Percentiles rank a stretch among this genome's conserved stretches.
Conservation (phyloP, 1,140 invertebrate species). For the Danaus melanippus region DNA sequence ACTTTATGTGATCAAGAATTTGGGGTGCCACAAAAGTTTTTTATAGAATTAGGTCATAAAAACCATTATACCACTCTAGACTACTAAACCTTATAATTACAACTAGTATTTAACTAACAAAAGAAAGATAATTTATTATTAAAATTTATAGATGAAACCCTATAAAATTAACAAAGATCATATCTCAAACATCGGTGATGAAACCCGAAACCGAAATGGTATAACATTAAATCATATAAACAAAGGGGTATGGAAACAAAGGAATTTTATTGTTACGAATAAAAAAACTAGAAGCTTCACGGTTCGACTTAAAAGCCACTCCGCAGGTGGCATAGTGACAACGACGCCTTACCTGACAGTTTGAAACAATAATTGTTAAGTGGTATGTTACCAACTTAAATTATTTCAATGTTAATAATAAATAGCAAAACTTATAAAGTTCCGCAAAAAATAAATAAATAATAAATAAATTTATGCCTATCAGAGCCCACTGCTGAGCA, state of each 20-base stretch:
- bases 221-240: slow-evolving; percentile 19
- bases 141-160: too few species aligned
- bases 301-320: slow-evolving; percentile 27
- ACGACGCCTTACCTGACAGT: slow-evolving; percentile 6
- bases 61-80: background rate
- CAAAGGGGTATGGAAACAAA: slow-evolving; percentile 21
- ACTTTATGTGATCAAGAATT: slow-evolving; percentile 24
- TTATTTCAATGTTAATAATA: too few species aligned
- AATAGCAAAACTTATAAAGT: too few species aligned
- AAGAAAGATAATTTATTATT: too few species aligned
- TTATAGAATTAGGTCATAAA: slow-evolving; percentile 10
- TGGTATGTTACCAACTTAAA: too few species aligned
- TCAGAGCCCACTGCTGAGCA: too few species aligned
- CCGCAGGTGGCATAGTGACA: slow-evolving; percentile 38
- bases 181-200: slow-evolving; percentile 20
- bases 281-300: slow-evolving; percentile 31
- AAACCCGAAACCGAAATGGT: slow-evolving; percentile 15
- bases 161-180: background rate
- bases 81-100: too few species aligned
- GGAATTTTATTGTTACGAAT: slow-evolving; percentile 20
- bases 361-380: too few species aligned
- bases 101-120: too few species aligned
- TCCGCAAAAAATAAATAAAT: too few species aligned
- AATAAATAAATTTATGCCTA: too few species aligned
- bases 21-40: background rate